A percentile compares a stretch with the other conserved stretches of the same genome.
Conservation (phyloP, 2,113 vertebrate genomes). For the Glaucomys volans region DNA sequence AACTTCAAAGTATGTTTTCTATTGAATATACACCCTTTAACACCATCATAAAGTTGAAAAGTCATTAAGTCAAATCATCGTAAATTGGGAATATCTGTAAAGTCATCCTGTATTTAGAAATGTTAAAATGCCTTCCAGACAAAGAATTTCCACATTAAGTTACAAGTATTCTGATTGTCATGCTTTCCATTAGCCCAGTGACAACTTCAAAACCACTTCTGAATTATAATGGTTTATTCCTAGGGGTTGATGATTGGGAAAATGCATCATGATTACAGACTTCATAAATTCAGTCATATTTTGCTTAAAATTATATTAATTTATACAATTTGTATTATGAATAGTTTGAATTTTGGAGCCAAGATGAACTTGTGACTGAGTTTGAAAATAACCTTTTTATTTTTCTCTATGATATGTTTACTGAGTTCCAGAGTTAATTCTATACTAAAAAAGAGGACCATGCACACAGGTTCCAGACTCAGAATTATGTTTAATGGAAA, state of each 20-base stretch:
- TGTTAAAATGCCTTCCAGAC: neutral
- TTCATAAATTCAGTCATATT: neutral
- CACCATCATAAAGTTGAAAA: neutral
- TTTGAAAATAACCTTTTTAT: conserved; percentile 6
- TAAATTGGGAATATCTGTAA: neutral
- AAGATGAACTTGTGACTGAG: neutral
- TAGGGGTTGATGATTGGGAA: neutral
- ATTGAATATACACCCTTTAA: neutral
- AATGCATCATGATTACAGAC: neutral
- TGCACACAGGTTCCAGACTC: conserved; percentile 29
- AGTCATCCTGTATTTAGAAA: neutral
- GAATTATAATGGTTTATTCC: neutral
- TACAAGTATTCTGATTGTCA: neutral
- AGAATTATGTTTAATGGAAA: neutral
- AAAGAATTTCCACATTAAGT: neutral
- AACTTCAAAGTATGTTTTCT: neutral
- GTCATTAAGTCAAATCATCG: neutral
- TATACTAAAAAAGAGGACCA: neutral
- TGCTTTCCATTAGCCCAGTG: neutral
- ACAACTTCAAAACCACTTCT: neutral
- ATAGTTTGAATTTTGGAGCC: neutral
- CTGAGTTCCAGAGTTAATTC: neutral
- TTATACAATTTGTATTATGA: neutral
- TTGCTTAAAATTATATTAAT: conserved; percentile 11
- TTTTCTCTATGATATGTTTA: conserved; percentile 2